Evolutionary conservation across 1,140 invertebrate species (phyloP), one percentile per base, ranked within the genome.

Genomic region (Platyscapa corneri): DNA sequence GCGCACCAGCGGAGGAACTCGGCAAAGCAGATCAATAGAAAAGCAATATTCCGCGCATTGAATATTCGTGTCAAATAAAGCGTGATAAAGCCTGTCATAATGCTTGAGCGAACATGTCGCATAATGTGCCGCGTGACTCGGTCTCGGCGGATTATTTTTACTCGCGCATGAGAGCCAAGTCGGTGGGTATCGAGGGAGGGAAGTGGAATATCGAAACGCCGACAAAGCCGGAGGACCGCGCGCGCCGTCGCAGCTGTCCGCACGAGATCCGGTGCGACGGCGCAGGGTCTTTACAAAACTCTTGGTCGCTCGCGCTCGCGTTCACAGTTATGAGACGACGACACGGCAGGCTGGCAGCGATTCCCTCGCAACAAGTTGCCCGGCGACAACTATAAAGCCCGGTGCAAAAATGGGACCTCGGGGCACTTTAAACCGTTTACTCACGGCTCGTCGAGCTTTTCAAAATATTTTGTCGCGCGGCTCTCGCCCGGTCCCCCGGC

Each of bases 401-500:
- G 72, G 34, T 37, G 82, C 56, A 46, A 65, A 83, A 77, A 49
- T 75, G 56, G 82, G 56, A 37, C 34, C n/a, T 78, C 88, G 86
- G 87, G 87, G 67, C 84, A 78, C 88, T 89, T 90, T 91, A 91
- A 93, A 92, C 91, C 91, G 85, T 91, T 93, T 92, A 92, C 88
- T 92, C 80, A 90, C 91, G 91, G 87, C 88, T 89, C 89, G 90
- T 18, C 79, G 89, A 80, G 89, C 86, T 89, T 87, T 90, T 91
- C 91, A 93, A 92, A 93, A 93, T 93, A 93, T 93, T 86, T 90
- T 92, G 92, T 93, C 92, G 91, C 90, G 88, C 88, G 42, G 23
- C 42, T 12, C 12, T 12, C 42, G 42, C 42, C 7, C 14, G 34
- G 72, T n/a, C 37, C 34, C 64, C 18, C 60, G 10, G 42, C 56